Percentiles rank a stretch among this genome's conserved stretches.
Conservation (phyloP, 2,888 invertebrate genomes). For the Baccha elongata region DNA sequence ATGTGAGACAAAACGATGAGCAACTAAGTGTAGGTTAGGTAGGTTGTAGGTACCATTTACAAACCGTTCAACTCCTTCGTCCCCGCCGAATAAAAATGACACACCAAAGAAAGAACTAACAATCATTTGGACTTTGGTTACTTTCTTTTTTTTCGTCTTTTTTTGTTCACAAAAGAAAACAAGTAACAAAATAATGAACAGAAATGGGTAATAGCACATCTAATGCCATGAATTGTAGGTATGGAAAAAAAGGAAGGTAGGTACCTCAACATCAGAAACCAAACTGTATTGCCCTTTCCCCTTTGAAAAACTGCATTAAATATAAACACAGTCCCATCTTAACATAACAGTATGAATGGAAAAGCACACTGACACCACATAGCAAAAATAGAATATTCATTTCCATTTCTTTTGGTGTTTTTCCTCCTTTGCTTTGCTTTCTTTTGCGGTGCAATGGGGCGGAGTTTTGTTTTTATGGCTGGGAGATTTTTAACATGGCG, state of each 20-base stretch:
- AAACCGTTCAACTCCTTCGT: not conserved
- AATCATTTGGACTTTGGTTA: conserved; percentile 61
- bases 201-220: conserved; percentile 49
- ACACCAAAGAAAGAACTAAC: conserved; percentile 59
- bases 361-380: conserved; percentile 18
- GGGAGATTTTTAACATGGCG: conserved; percentile 33
- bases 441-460: conserved; percentile 65
- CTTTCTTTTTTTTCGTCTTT: conserved; percentile 29
- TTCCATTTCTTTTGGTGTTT: conserved; percentile 58
- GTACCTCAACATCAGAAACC: not conserved
- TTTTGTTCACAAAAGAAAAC: conserved; percentile 9
- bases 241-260: no score
- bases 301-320: conserved; percentile 49
- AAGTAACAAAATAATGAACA: conserved; percentile 11
- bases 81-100: conserved; percentile 45
- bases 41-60: no score
- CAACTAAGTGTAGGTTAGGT: conserved; percentile 38
- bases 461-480: conserved; percentile 54
- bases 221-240: conserved; percentile 22
- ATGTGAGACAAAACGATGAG: conserved; percentile 72
- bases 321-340: conserved; percentile 37
- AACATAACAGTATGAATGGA: conserved; percentile 42
- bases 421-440: conserved; percentile 40
- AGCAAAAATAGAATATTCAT: conserved; percentile 24
- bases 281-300: not conserved